These are phyloP conservation scores for Spodoptera exigua DNA, from an alignment of 2,888 invertebrate genomes.

Conservation along the genomic window DNA sequence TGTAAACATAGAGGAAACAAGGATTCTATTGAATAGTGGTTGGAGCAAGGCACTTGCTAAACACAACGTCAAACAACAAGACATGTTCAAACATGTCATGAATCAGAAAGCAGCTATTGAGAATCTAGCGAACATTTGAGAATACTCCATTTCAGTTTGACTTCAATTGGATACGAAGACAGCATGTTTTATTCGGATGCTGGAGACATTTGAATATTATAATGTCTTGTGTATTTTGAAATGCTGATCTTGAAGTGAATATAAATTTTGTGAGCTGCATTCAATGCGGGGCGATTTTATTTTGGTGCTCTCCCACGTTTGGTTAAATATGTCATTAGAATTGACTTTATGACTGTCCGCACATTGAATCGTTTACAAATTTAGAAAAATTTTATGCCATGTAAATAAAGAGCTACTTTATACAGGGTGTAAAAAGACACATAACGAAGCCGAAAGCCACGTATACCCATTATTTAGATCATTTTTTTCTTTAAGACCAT, in stretches of 20 bases:
- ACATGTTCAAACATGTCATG: conserved; percentile 31
- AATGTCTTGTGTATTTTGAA: conserved; percentile 40
- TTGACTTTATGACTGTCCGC: too few relatives aligned
- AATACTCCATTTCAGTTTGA: conserved; percentile 42
- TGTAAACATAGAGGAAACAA: too few relatives aligned
- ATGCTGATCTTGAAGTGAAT: conserved; percentile 42
- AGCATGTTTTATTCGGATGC: conserved; percentile 45
- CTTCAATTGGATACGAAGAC: conserved; percentile 42
- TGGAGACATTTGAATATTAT: conserved; percentile 46
- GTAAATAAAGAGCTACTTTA: too few relatives aligned
- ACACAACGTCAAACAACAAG: conserved; percentile 16
- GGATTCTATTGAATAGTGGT: too few relatives aligned
- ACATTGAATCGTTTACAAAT: too few relatives aligned
- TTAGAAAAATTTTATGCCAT: too few relatives aligned
- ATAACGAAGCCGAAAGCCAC: too few relatives aligned
- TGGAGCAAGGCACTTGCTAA: conserved; percentile 6
- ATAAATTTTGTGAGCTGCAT: conserved; percentile 30
- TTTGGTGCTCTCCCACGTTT: background rate
- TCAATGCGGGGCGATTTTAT: conserved; percentile 16
- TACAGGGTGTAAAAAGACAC: too few relatives aligned
- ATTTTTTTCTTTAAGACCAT: too few relatives aligned
- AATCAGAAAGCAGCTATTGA: conserved; percentile 31
- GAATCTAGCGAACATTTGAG: conserved; percentile 26
- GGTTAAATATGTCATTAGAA: background rate
- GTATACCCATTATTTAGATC: too few relatives aligned